Evolutionary conservation across 2,113 vertebrate species (phyloP), one percentile per base, ranked within the genome.

Genomic region (Leuciscus idus): DNA sequence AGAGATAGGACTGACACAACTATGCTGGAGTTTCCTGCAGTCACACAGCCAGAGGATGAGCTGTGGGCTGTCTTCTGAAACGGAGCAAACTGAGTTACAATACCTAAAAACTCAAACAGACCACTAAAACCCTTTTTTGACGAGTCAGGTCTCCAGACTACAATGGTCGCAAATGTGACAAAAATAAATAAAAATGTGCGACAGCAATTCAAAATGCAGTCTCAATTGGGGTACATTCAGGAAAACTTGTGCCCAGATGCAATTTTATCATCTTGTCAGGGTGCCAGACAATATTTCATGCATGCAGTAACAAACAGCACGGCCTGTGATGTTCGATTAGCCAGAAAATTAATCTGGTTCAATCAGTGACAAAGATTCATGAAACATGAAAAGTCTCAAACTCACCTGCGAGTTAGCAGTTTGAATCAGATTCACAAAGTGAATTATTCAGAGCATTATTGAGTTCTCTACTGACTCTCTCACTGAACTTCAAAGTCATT

Each of bases 1-100:
- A n/a, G 39, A 89, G 83, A 83, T 86, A 72, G 72, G 46, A 85
- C 78, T 77, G 75, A 84, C 75, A 73, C 84, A 86, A 33, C 82
- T 26, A 36, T 72, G 68, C 76, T 62, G 84, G 52, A 62, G 61
- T 78, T 86, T 28, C 77, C 36, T 21, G 70, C 43, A 64, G 52
- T 30, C 73, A 48, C 21, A 36, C 74, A 57, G 33, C 12, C 55
- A 72, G 46, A 43, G 57, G 70, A 46, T n/a, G 12, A 74, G 61
- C 36, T 23, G 15, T 33, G 50, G 52, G 80, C 28, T 80, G 4
- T 61, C 30, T 28, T 85, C 72, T 61, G 21, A 70, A 83, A 79
- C 48, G 61, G 66, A 74, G 7, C 9, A 70, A 75, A 66, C 23
- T 30, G 26, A 28, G 9, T 48, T 66, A 43, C 12, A 66, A 15